A percentile compares a stretch with the other conserved stretches of the same genome.
Evolutionary conservation across 2,113 vertebrate species (phyloP).

Genomic region (Actenoides hombroni): DNA sequence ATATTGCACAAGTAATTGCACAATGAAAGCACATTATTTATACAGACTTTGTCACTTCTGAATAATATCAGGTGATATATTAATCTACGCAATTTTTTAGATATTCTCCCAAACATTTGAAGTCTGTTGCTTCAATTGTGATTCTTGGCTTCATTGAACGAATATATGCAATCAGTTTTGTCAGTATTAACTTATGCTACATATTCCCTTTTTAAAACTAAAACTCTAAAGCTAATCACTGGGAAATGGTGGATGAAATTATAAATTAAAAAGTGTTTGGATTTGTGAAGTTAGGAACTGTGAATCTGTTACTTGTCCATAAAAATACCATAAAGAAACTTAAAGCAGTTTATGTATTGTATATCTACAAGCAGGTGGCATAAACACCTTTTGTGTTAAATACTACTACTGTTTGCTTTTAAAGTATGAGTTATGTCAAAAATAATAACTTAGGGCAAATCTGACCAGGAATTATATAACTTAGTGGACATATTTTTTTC

Average conservation of each 20-base stretch:
- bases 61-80: neutral
- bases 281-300: neutral
- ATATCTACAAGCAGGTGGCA: neutral
- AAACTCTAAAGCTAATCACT: neutral
- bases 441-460: neutral
- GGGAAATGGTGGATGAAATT: neutral
- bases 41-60: neutral
- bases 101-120: neutral
- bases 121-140: neutral
- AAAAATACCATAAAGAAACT: neutral
- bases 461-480: neutral
- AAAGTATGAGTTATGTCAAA: neutral
- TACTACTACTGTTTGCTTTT: neutral
- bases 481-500: neutral
- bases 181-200: neutral
- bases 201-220: neutral
- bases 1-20: constrained; percentile 53
- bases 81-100: neutral
- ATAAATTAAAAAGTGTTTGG: neutral
- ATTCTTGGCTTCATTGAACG: neutral
- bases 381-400: neutral
- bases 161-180: neutral
- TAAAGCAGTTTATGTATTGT: neutral
- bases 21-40: constrained; percentile 21
- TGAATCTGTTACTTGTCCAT: neutral